phyloP scores from a whole-genome alignment of 2,113 vertebrate species.

The Notechis scutatus region DNA sequence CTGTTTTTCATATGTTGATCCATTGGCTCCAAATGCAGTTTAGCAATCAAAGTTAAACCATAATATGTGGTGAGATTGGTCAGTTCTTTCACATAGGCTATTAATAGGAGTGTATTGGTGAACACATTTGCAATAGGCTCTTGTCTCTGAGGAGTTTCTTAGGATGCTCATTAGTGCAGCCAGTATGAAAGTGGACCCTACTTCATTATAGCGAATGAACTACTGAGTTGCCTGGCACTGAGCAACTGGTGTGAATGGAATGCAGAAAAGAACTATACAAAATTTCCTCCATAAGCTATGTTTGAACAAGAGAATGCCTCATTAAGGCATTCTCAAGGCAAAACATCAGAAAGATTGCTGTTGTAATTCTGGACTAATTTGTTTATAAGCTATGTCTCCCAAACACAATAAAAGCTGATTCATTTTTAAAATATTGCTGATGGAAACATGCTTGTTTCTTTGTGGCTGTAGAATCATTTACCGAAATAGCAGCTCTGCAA shows the following conservation, averaged over 20 bases:
- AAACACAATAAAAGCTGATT: background rate
- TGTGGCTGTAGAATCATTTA: background rate
- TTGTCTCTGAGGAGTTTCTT: background rate
- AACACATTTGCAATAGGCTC: background rate
- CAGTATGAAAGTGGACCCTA: background rate
- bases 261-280: background rate
- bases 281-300: background rate
- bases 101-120: background rate
- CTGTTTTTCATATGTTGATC: background rate
- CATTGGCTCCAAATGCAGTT: background rate
- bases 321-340: background rate
- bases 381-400: background rate
- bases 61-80: background rate
- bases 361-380: background rate
- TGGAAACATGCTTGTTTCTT: background rate
- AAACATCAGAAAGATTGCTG: background rate
- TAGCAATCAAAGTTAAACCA: background rate
- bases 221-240: background rate
- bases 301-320: background rate
- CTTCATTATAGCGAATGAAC: background rate
- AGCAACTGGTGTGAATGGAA: background rate
- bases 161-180: background rate
- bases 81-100: background rate
- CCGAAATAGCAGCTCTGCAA: background rate
- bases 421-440: background rate